These are phyloP conservation scores for Tor tambroides DNA, from an alignment of 2,113 vertebrate genomes.

Conservation along the genomic window DNA sequence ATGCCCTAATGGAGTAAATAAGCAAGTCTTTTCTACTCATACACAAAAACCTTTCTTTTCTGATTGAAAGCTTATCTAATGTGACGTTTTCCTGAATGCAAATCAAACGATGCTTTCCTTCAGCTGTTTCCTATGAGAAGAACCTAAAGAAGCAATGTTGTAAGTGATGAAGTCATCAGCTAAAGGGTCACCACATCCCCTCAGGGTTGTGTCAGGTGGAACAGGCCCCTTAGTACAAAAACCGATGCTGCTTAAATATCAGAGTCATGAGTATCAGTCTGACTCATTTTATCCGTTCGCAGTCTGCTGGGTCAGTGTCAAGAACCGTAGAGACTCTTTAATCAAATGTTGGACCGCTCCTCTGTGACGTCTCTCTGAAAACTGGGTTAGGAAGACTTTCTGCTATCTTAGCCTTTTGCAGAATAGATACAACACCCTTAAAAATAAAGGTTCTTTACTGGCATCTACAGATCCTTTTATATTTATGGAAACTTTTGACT, in stretches of 20 bases:
- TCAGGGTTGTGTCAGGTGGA: conserved; percentile 12
- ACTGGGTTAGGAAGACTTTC: background rate
- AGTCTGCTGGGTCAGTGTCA: conserved; percentile 8
- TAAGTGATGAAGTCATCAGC: conserved; percentile 24
- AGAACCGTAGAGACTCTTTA: background rate
- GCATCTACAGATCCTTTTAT: too few species aligned
- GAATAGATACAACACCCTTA: background rate
- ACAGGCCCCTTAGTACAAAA: background rate
- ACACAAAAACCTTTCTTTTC: conserved; percentile 4
- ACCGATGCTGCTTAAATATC: background rate
- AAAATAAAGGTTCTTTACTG: too few species aligned
- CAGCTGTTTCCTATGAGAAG: background rate
- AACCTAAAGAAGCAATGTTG: conserved; percentile 1
- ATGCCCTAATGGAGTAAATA: conserved; percentile 11
- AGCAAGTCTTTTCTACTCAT: background rate
- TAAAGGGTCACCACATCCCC: conserved; percentile 1
- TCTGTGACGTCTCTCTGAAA: background rate
- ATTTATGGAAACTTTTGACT: too few species aligned
- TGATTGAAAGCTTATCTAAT: conserved; percentile 13
- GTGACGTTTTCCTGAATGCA: background rate
- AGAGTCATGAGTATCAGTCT: conserved; percentile 18
- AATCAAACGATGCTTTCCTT: conserved; percentile 7
- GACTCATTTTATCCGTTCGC: conserved; percentile 2
- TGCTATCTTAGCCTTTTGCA: background rate
- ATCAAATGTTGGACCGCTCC: background rate